Base-by-base conservation (phyloP, 2,888 invertebrate genomes). In the Eupeodes luniger region DNA sequence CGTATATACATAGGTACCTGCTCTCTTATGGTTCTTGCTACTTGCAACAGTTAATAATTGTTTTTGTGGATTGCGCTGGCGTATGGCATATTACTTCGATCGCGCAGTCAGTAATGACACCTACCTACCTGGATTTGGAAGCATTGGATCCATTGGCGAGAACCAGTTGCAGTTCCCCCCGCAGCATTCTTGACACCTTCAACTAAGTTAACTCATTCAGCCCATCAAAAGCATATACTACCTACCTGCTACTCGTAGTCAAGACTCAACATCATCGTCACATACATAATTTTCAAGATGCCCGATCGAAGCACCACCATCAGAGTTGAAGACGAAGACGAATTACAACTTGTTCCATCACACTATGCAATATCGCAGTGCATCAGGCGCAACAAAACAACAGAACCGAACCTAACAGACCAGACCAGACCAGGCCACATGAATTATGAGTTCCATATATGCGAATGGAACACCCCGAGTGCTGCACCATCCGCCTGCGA, bases 361-460 rank as follows among this genome's bases (percentile, higher is more conserved):
- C 88, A 88, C 84, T 88, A 72, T 79, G 83, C 85, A 84, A 84
- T 88, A 84, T 88, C 84, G 84, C 55, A 51, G 74, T 61, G 34
- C 47, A 47, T 40, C 40, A 40, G 40, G 40, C 40, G 40, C 40
- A 40, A 40, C 40, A 40, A 40, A 27, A 27, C 27, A 27, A 27
- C 27, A 27, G 27, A 27, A 27, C 27, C 1, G 27, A 27, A 27
- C 27, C 27, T 1, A 27, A 27, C 27, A 3, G 6, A 40, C 2
- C 40, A 4, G 6, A 47, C 9, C 10, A 51, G 69, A 72, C 47
- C 64, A 69, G 80, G 47, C 72, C 85, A 81, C 74, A 88, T 88
- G 85, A 88, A 81, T 88, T 88, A 88, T 88, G 85, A 88, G 88
- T 78, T 85, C 85, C 86, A 87, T 86, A 86, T 89, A 87, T 69